Conservation (phyloP, 2,888 invertebrate species). For the Tolmerus cingulatus region DNA sequence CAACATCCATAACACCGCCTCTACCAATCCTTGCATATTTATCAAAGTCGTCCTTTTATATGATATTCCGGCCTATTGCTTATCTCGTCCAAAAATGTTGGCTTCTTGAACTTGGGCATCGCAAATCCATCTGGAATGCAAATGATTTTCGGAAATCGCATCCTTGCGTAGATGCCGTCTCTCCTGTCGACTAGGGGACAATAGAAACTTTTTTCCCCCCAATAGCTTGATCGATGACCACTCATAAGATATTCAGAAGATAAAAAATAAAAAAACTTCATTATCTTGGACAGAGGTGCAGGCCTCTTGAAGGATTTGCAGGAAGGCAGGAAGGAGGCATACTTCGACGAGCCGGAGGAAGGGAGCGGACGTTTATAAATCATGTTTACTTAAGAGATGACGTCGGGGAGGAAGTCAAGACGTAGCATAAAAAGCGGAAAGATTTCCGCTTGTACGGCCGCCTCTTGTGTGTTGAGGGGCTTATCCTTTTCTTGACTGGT, state of each 20-base stretch:
- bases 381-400: constrained; percentile 20
- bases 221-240: background rate
- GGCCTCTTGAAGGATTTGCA: background rate
- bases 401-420: background rate
- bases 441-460: background rate
- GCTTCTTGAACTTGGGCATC: background rate
- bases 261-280: background rate
- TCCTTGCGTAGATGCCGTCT: background rate
- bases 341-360: background rate
- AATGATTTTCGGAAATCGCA: background rate
- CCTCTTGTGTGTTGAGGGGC: background rate
- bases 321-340: background rate
- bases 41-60: background rate
- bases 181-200: background rate
- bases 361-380: background rate
- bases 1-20: background rate
- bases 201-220: background rate
- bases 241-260: background rate
- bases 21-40: background rate
- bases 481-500: background rate
- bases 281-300: background rate
- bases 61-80: background rate
- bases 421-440: constrained; percentile 1
- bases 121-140: background rate
- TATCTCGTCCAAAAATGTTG: background rate